phyloP scores from a whole-genome alignment of 2,797 vertebrate genomes.

The Fringilla coelebs region DNA sequence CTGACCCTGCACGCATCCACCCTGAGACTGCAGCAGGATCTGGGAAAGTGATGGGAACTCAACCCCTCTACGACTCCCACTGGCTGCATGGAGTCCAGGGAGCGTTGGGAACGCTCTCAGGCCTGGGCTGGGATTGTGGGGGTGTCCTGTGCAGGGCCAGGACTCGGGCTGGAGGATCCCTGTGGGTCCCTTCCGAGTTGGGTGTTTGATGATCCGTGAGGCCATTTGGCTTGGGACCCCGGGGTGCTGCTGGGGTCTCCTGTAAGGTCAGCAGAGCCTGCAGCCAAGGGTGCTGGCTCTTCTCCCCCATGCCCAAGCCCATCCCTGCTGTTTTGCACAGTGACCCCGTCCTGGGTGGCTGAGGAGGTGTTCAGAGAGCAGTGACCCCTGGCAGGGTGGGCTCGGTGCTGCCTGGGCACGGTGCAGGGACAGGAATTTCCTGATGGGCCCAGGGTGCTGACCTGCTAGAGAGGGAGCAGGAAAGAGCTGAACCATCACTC shows the following conservation, averaged over 20 bases:
- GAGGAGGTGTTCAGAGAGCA: background rate
- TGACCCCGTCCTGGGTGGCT: accelerated
- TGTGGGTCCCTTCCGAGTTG: accelerated
- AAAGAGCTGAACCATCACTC: accelerated
- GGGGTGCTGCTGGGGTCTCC: background rate
- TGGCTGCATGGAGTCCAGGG: background rate
- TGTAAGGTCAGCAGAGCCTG: background rate
- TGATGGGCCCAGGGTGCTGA: background rate
- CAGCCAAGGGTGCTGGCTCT: background rate
- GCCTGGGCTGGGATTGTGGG: background rate
- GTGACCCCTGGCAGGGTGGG: background rate
- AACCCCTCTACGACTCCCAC: accelerated
- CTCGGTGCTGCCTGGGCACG: accelerated
- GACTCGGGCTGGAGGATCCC: accelerated
- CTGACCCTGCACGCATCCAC: background rate
- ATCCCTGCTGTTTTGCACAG: accelerated
- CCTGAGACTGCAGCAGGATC: background rate
- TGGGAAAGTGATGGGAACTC: background rate
- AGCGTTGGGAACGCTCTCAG: accelerated
- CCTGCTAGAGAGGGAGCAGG: background rate
- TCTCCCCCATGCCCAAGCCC: background rate
- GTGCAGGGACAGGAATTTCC: background rate
- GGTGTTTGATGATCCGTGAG: background rate
- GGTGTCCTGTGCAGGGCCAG: background rate
- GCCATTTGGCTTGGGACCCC: background rate